A percentile compares a stretch with the other conserved stretches of the same genome.
These are phyloP conservation scores for Semnornis frantzii DNA, from an alignment of 2,113 vertebrate genomes.

Conservation along the genomic window DNA sequence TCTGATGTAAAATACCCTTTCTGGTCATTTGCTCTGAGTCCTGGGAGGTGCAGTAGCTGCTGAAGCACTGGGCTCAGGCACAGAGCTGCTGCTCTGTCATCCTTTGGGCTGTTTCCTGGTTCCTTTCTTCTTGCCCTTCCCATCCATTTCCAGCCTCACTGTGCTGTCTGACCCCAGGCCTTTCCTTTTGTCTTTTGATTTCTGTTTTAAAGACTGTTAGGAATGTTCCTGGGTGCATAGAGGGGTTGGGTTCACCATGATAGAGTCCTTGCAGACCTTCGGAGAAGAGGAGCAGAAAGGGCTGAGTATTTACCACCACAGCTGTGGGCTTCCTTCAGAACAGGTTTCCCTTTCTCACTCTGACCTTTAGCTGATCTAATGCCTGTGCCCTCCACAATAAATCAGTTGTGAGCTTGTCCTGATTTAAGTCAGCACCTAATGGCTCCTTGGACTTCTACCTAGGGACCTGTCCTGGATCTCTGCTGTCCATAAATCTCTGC, in stretches of 20 bases:
- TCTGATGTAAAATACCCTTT: background rate
- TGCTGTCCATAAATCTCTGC: background rate
- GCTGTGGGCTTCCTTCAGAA: conserved; percentile 17
- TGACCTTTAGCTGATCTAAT: conserved; percentile 28
- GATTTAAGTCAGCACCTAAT: conserved; percentile 2
- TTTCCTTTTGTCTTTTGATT: too few relatives aligned
- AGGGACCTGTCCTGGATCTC: background rate
- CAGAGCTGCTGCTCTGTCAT: background rate
- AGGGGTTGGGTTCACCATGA: background rate
- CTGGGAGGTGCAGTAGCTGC: background rate
- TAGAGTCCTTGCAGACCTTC: conserved; percentile 11
- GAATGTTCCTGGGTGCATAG: too few relatives aligned
- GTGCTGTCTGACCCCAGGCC: too few relatives aligned
- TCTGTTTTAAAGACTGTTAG: too few relatives aligned
- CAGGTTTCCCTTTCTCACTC: background rate
- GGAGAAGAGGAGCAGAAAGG: background rate
- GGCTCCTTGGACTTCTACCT: background rate
- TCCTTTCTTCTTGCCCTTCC: background rate
- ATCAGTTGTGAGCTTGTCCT: background rate
- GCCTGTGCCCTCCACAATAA: background rate
- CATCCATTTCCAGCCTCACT: background rate
- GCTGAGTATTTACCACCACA: conserved; percentile 32
- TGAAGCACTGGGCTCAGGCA: background rate
- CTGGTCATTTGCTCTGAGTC: background rate
- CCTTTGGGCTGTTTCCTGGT: background rate